Base-by-base conservation (phyloP, 2,888 invertebrate genomes). In the Megastigmus dorsalis region DNA sequence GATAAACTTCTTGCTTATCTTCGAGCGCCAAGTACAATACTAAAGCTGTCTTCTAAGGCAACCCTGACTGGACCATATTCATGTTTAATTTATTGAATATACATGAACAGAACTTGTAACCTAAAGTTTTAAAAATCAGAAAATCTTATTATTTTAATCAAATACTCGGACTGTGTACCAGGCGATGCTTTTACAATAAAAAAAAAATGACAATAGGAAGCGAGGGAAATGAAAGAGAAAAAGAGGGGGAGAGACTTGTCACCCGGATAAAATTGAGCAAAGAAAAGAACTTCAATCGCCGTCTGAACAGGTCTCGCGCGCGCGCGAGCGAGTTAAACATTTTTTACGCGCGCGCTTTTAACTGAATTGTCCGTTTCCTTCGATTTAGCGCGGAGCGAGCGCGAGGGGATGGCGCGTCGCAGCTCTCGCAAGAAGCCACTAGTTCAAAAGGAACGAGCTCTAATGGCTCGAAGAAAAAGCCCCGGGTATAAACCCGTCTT, bases 341-440 rank as follows among this genome's bases (percentile, higher is more conserved):
- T 66, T 67, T 70, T 70, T 59, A 54, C 26, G 20, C 57, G 13
- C 66, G n/a, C n/a, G 70, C 70, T 70, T 67, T 75, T 60, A 70
- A 71, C 75, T 60, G 66, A 67, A 75, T 75, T 66, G 60, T 75
- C 70, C 70, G 60, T 60, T 70, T 75, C 70, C 74, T 75, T 66
- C 66, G 66, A 71, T 75, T 75, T 60, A 69, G 63, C 38, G 26
- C 15, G 15, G n/a, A 23, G n/a, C 15, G n/a, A n/a, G 18, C 0
- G 33, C 55, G n/a, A 15, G n/a, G n/a, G n/a, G n/a, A n/a, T n/a
- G n/a, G n/a, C n/a, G n/a, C 54, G 13, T 41, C 28, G 13, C 10
- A n/a, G n/a, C 45, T 48, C 48, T 9, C 45, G 26, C 43, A 48
- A 70, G 60, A 45, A 66, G 62, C 65, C 41, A 52, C 65, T 62